Conservation (phyloP, 2,113 vertebrate species). For the Odontesthes bonariensis region DNA sequence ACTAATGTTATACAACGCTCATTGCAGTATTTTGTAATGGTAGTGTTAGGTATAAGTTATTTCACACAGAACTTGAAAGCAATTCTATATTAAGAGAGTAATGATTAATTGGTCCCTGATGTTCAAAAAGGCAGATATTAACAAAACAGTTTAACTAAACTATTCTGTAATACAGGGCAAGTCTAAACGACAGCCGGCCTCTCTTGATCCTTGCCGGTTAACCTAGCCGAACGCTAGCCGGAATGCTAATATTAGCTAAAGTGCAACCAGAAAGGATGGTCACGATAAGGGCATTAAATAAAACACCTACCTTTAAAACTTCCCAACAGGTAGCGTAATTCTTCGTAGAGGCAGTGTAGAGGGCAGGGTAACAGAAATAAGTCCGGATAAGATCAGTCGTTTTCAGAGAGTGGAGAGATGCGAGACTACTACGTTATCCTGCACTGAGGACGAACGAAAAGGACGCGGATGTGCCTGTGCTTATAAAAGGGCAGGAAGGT, state of each 20-base stretch:
- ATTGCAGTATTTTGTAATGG: not conserved
- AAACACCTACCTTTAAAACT: constrained; percentile 42
- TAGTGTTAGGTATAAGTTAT: not conserved
- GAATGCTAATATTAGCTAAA: constrained; percentile 45
- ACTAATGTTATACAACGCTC: not conserved
- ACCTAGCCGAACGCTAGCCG: constrained; percentile 15
- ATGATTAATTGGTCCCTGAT: no score
- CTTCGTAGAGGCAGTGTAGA: not conserved
- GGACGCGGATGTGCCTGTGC: constrained; percentile 32
- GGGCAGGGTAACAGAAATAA: not conserved
- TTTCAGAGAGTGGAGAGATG: accelerated
- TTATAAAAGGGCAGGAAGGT: constrained; percentile 54
- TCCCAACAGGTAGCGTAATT: accelerated
- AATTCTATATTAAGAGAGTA: no score
- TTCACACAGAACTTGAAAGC: no score
- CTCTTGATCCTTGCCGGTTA: constrained; percentile 25
- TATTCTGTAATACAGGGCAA: no score
- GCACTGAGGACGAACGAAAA: constrained; percentile 86
- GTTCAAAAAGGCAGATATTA: no score
- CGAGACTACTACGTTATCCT: constrained; percentile 74
- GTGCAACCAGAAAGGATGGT: not conserved
- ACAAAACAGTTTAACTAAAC: no score
- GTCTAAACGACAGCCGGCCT: not conserved
- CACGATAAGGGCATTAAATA: not conserved
- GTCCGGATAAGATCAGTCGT: accelerated